Evolutionary conservation across 1,140 invertebrate genomes (phyloP), one percentile per base, ranked within the genome.

Genomic region (Saxidomus purpurata): DNA sequence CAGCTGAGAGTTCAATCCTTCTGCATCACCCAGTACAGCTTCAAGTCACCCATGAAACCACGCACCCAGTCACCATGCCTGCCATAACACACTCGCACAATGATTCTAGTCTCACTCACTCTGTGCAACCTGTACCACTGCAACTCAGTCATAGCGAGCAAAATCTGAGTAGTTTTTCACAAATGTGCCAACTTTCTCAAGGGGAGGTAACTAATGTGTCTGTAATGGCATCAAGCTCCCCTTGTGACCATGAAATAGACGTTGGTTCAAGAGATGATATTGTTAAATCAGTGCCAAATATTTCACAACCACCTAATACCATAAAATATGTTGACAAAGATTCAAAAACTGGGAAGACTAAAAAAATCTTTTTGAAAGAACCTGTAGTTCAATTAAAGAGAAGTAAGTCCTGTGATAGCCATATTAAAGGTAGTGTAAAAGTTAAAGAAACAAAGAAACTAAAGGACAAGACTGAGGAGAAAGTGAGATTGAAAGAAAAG

Each of bases 11-110:
- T 40, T 74, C 91, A 13, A 89, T 90, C 43, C 36, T 93, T 59
- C 49, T 93, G 61, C 90, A 91, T 11, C 92, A 92, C 59, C 92
- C 89, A 22, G 59, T 92, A 0, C 89, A 85, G 55, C 61, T 92
- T n/a, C 89, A 89, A 47, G 80, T 91, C n/a, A 82, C 92, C 0
- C 92, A 92, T n/a, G 90, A 87, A 1, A 31, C 84, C 13, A 19
- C 69, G 22, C 76, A 67, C 52, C 28, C 86, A 40, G 86, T 88
- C 71, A 59, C 89, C 82, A 67, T 88, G 87, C 31, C 91, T 88
- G 0, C 90, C 86, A 81, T 90, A 61, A 49, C 90, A 87, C 89
- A 90, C 38, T 36, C 61, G 34, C 85, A 92, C 84, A 84, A 83
- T 11, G 89, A 92, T 52, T 83, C 85, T 0, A 71, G 74, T 63